Evolutionary conservation across 2,113 vertebrate species (phyloP), one percentile per base, ranked within the genome.

Genomic region (Arenaria interpres): DNA sequence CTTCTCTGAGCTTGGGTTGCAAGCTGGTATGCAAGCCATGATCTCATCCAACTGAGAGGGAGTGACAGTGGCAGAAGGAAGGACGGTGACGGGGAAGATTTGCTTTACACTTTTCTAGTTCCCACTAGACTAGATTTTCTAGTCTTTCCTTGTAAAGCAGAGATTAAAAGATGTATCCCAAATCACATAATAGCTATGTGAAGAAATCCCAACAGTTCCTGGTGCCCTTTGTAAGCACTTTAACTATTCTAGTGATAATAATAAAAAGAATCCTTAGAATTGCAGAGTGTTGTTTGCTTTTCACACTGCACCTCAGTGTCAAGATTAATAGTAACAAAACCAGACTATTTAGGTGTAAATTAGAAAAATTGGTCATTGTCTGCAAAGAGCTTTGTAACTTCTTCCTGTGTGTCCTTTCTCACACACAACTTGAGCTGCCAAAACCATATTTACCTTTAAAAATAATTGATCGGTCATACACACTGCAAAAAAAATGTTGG

Each of bases 11-110:
- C 35, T 54, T 46, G 54, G 27, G 13, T 3, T 80, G 50, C 57
- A 67, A 46, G 17, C n/a, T 78, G 74, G 43, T 19, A 39, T 0
- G 0, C 0, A 0, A 64, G 19, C 48, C 8, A 6, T 2, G 6
- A 56, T 14, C 22, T 73, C 14, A 23, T 9, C 13, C 51, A 41
- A 5, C n/a, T 28, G 54, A 83, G 27, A 24, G 6, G 15, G 8
- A 66, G 19, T 1, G 5, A 60, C 33, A 84, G 63, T 3, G 17
- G 20, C 54, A 77, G 30, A 48, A 84, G 39, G 37, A 71, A 67
- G 11, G 3, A 1, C 0, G 54, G 51, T 28, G 41, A 53, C 5
- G 24, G 8, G 16, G 14, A 80, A 73, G 16, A 41, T 46, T 77
- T 92, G 37, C 28, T 76, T n/a, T 74, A 22, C 5, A 10, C 14